Percentiles rank a stretch among this genome's conserved stretches.
These are phyloP conservation scores for Apamea epomidion DNA, from an alignment of 2,888 invertebrate genomes.

Conservation along the genomic window DNA sequence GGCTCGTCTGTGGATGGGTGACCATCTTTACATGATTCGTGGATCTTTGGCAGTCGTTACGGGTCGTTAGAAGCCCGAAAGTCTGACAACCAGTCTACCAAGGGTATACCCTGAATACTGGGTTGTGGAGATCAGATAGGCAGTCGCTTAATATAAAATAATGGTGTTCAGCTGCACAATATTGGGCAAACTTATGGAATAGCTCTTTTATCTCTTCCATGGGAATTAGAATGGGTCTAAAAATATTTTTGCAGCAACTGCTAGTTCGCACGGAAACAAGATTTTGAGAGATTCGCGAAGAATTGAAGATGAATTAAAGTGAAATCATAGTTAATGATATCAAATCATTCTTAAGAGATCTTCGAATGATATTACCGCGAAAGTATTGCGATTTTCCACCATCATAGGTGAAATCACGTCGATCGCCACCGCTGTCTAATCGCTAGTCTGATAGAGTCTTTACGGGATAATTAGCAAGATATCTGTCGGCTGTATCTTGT, in stretches of 20 bases:
- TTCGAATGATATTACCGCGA: background rate
- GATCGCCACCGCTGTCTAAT: slow-evolving; percentile 1
- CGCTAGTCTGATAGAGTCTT: slow-evolving; percentile 11
- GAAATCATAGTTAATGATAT: background rate
- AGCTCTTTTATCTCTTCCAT: background rate
- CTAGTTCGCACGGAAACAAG: background rate
- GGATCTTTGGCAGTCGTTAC: background rate
- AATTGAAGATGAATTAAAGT: background rate
- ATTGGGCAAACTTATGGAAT: no score
- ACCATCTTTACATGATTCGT: background rate
- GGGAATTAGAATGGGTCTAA: background rate
- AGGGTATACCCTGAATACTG: background rate
- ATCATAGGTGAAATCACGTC: slow-evolving; percentile 31
- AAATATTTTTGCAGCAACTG: background rate
- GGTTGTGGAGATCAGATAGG: background rate
- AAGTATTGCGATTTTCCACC: slow-evolving; percentile 11
- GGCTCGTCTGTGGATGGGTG: background rate
- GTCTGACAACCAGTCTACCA: background rate
- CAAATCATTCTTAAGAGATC: background rate
- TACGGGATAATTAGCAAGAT: slow-evolving; percentile 50
- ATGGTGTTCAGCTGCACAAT: no score
- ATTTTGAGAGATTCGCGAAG: background rate
- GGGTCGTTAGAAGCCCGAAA: no score
- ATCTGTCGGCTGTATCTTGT: slow-evolving; percentile 45
- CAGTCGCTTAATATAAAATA: no score